Evolutionary conservation across 2,113 vertebrate species (phyloP).

Genomic region (Rhabdornis inornatus): DNA sequence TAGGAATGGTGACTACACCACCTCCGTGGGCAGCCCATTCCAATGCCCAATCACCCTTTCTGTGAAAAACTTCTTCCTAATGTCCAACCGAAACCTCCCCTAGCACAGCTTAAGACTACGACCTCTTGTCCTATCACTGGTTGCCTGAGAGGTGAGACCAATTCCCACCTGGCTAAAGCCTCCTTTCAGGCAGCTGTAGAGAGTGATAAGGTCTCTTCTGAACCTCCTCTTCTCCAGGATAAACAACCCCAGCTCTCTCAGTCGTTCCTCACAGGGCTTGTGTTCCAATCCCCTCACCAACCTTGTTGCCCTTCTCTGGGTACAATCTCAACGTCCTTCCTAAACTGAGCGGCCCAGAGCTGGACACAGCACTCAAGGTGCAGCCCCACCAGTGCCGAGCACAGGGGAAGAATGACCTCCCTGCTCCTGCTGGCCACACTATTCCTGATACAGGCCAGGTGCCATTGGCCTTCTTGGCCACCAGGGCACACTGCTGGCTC

Average conservation of each 20-base stretch:
- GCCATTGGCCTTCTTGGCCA: neutral
- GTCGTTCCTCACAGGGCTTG: rapidly evolving
- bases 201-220: neutral
- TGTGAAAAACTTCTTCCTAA: neutral
- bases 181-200: neutral
- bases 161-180: neutral
- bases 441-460: neutral
- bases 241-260: neutral
- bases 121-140: neutral
- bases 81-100: neutral
- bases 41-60: neutral
- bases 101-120: neutral
- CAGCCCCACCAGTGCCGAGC: rapidly evolving
- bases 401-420: neutral
- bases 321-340: rapidly evolving
- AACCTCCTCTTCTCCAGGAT: neutral
- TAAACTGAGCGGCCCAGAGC: neutral
- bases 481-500: neutral
- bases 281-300: neutral
- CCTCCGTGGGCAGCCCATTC: neutral
- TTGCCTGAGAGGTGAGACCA: neutral
- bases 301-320: neutral
- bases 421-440: neutral
- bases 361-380: neutral
- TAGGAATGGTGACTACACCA: neutral